A percentile compares a stretch with the other conserved stretches of the same genome.
phyloP scores from a whole-genome alignment of 2,113 vertebrate genomes.

The Orthochromis indermauri region DNA sequence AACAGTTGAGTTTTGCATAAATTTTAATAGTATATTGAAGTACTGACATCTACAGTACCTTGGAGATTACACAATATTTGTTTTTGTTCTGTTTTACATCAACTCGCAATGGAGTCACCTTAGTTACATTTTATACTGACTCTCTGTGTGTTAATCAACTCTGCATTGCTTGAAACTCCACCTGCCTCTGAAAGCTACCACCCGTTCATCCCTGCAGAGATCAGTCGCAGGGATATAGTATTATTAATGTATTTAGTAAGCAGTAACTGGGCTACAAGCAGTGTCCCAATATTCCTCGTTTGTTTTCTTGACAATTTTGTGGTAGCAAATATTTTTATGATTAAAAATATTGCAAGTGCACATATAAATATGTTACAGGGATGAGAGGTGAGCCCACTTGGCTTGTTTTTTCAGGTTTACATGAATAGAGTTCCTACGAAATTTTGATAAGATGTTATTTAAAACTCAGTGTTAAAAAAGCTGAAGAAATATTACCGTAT shows the following conservation, averaged over 20 bases:
- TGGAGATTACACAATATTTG: neutral
- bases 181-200: neutral
- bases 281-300: neutral
- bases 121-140: neutral
- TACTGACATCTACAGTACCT: neutral
- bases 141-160: neutral
- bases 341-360: neutral
- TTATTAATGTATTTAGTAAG: neutral
- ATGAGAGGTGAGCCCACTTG: neutral
- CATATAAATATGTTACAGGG: neutral
- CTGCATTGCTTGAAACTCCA: neutral
- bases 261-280: neutral
- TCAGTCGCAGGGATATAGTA: neutral
- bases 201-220: neutral
- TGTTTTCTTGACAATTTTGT: neutral
- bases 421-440: neutral
- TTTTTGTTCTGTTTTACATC: neutral
- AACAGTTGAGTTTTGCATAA: neutral
- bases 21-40: neutral
- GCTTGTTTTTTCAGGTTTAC: neutral
- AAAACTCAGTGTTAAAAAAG: neutral
- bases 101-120: accelerated
- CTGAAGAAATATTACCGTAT: neutral
- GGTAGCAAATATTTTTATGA: neutral
- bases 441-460: neutral